Evolutionary conservation across 2,888 invertebrate genomes (phyloP).

Genomic region (Monopis laevigella): DNA sequence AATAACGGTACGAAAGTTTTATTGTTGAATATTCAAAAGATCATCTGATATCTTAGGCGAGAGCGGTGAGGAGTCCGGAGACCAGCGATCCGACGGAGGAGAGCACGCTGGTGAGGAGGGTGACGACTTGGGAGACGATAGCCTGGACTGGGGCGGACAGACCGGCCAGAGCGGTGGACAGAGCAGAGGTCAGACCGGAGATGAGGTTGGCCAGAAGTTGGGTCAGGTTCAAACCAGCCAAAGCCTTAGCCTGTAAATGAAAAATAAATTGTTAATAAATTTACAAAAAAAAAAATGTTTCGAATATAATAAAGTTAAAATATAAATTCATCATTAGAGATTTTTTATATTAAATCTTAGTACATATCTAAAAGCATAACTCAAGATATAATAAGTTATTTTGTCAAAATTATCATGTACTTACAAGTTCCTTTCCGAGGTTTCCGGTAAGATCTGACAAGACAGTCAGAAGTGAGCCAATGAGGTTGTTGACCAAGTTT

Average conservation of each 20-base stretch:
- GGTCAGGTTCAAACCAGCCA: background rate
- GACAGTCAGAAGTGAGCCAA: background rate
- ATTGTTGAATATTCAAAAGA: too few species aligned
- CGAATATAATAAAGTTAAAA: too few species aligned
- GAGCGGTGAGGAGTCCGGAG: background rate
- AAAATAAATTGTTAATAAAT: background rate
- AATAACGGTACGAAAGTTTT: too few species aligned
- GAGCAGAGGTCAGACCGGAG: background rate
- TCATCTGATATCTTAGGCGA: too few species aligned
- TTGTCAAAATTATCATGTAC: too few species aligned
- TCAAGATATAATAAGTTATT: too few species aligned
- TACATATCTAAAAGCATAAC: too few species aligned
- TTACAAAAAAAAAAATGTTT: too few species aligned
- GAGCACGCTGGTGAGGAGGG: background rate
- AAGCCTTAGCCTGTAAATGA: constrained; percentile 5
- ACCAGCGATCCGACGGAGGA: background rate
- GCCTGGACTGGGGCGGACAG: constrained; percentile 5
- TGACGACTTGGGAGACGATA: background rate
- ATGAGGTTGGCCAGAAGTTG: background rate
- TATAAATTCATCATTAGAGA: too few species aligned
- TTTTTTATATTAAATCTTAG: too few species aligned
- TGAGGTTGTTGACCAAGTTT: background rate
- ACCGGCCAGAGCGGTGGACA: constrained; percentile 1
- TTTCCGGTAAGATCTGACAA: constrained; percentile 5
- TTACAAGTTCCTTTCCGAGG: constrained; percentile 5